Base-by-base conservation (phyloP, 2,113 vertebrate genomes). In the Stictonetta naevosa region DNA sequence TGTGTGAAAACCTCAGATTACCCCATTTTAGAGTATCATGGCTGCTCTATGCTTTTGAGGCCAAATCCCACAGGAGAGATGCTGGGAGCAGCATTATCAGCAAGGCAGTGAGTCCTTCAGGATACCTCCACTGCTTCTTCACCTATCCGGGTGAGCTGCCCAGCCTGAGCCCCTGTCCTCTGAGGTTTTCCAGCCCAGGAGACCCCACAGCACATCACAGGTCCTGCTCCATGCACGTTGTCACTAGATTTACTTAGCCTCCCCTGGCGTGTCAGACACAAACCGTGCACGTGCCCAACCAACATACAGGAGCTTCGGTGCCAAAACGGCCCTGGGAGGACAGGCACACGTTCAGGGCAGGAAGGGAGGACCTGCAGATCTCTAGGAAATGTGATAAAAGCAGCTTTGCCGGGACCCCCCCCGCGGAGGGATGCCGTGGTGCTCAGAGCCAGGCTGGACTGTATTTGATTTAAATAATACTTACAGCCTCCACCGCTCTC, bases 401-500 rank as follows among this genome's bases (percentile, higher is more conserved):
- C 86, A 74, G 85, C 83, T 96, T 85, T 0, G 2, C 80, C 55
- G 76, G 60, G 88, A 90, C 91, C 69, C 95, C 92, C 78, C 69
- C 82, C 3, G 33, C 69, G 67, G 86, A 94, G n/a, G 38, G 92
- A 88, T 53, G 86, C 53, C 1, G 3, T 2, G 8, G 40, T n/a
- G 58, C 77, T 73, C 1, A 0, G 52, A 93, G 71, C 56, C 84
- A 90, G 80, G 76, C 46, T 84, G 77, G 42, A 33, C 84, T 87
- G 8, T 2, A 80, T 46, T 88, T 85, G 31, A 86, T 86, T 96
- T 72, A 66, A 93, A 63, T 67, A 95, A 84, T 93, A 99, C 99
- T 99, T 95, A 99, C 99, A 11, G 95, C 99, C 95, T 99, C 99
- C 55, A 99, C 99, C 0, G 98, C 99, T 96, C 98, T 99, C 96